Evolutionary conservation across 2,888 invertebrate genomes (phyloP).

Genomic region (Oscheius sp.): DNA sequence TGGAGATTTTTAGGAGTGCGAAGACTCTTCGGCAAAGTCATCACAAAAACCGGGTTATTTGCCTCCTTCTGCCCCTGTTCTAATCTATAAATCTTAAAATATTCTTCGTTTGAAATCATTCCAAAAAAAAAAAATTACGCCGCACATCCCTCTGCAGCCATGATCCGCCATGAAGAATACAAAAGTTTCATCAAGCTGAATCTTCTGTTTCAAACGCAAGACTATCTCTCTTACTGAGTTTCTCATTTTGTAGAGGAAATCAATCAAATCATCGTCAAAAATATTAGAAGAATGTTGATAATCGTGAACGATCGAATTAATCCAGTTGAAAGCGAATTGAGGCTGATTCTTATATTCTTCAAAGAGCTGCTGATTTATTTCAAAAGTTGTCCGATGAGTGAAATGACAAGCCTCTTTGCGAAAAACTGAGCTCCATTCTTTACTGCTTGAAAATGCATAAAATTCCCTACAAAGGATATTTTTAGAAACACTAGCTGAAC

Average conservation of each 20-base stretch:
- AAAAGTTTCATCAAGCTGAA: neutral
- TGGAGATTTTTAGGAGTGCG: neutral
- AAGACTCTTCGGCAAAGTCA: neutral
- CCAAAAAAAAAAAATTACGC: no score
- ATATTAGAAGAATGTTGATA: neutral
- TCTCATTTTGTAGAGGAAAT: neutral
- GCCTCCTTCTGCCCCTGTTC: neutral
- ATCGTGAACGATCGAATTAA: neutral
- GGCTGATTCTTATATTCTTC: neutral
- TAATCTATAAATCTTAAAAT: neutral
- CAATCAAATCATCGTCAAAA: neutral
- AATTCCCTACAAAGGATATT: neutral
- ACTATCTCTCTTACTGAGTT: neutral
- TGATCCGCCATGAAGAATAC: conserved; percentile 7
- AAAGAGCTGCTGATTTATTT: neutral
- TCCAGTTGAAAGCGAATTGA: conserved; percentile 2
- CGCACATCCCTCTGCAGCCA: neutral
- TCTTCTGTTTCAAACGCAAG: neutral
- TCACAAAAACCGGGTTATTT: neutral
- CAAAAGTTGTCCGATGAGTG: neutral
- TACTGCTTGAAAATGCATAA: neutral
- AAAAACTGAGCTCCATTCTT: neutral
- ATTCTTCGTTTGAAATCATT: no score
- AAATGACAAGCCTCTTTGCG: neutral
- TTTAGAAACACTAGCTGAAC: neutral